Conservation (phyloP, 2,113 vertebrate genomes). For the Nothobranchius kuhntae region DNA sequence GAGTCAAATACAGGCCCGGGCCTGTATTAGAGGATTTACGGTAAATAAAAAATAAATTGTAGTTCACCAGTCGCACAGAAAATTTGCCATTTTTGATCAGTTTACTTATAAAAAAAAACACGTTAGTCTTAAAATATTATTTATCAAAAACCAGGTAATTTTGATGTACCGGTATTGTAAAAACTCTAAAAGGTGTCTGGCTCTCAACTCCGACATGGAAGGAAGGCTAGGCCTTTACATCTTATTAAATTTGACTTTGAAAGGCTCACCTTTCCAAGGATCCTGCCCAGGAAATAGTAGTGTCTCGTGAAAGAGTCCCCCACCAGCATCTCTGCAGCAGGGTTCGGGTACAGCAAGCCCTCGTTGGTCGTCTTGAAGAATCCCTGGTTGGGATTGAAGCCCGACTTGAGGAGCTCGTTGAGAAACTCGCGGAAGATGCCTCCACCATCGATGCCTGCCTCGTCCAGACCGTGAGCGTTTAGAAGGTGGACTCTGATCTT, state of each 20-base stretch:
- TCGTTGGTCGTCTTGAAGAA: slow-evolving; percentile 98
- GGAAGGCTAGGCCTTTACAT: too few species aligned
- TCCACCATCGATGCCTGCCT: slow-evolving; percentile 97
- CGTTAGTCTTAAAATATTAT: too few species aligned
- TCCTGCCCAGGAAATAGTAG: slow-evolving; percentile 97
- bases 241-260: background rate
- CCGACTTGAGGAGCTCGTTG: slow-evolving; percentile 95
- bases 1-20: too few species aligned
- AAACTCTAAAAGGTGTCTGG: too few species aligned
- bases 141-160: too few species aligned
- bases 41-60: too few species aligned
- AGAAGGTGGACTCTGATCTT: slow-evolving; percentile 94
- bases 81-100: too few species aligned
- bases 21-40: too few species aligned
- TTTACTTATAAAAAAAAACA: too few species aligned
- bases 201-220: too few species aligned
- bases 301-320: slow-evolving; percentile 93
- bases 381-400: slow-evolving; percentile 97
- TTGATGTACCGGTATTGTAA: too few species aligned
- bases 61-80: too few species aligned
- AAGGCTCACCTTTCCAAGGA: slow-evolving; percentile 94
- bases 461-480: slow-evolving; percentile 94
- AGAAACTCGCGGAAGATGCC: slow-evolving; percentile 98
- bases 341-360: slow-evolving; percentile 93
- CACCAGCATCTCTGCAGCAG: slow-evolving; percentile 92